Evolutionary conservation across 2,888 invertebrate genomes (phyloP).

Genomic region (Lepidochitona cinerea): DNA sequence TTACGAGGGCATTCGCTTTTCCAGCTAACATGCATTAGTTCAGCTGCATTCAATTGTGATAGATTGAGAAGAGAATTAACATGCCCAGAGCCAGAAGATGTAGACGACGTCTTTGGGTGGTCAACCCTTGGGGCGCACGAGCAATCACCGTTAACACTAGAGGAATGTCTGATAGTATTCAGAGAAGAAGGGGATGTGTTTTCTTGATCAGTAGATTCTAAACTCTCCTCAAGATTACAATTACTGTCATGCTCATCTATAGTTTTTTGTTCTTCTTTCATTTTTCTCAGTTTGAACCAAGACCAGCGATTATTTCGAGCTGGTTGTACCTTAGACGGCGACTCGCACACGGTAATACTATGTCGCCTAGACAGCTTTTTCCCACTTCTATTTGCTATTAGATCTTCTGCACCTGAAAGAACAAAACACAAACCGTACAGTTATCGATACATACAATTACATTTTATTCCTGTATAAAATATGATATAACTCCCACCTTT

Average conservation of each 20-base stretch:
- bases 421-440: too few relatives aligned
- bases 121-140: too few relatives aligned
- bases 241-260: background rate
- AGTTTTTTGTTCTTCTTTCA: background rate
- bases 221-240: background rate
- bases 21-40: constrained; percentile 61
- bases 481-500: too few relatives aligned
- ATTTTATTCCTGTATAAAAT: too few relatives aligned
- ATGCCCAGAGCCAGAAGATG: background rate
- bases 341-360: constrained; percentile 63
- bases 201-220: background rate
- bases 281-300: background rate
- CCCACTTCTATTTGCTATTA: background rate
- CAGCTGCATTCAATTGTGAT: constrained; percentile 45
- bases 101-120: background rate
- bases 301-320: background rate
- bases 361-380: constrained; percentile 50
- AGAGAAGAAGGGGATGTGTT: too few relatives aligned
- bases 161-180: too few relatives aligned
- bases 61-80: background rate
- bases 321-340: constrained; percentile 34
- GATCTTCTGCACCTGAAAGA: constrained; percentile 21
- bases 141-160: background rate
- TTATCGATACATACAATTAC: too few relatives aligned
- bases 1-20: constrained; percentile 39